Evolutionary conservation across 1,140 invertebrate genomes (phyloP).

Genomic region (Heliothis subflexa): DNA sequence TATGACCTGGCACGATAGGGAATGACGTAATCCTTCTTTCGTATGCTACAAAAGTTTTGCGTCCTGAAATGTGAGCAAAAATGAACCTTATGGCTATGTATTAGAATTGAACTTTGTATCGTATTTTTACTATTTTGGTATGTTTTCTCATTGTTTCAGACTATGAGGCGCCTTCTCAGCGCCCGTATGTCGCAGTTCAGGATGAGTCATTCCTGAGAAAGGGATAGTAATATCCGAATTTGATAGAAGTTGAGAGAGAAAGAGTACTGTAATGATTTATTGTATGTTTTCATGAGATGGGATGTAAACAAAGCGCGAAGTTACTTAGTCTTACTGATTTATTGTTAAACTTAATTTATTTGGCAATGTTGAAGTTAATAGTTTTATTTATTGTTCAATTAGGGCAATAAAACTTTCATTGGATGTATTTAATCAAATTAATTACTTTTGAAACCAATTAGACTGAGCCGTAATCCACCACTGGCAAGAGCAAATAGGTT

Average conservation of each 20-base stretch:
- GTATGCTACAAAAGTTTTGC: neutral
- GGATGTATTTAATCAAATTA: no score
- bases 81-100: neutral
- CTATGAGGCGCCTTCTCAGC: constrained; percentile 46
- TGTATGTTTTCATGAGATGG: neutral
- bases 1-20: constrained; percentile 43
- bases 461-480: no score
- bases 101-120: neutral
- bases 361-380: neutral
- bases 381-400: neutral
- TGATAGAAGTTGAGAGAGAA: neutral
- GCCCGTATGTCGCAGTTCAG: constrained; percentile 44
- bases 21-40: constrained; percentile 45
- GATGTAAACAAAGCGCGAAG: neutral
- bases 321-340: constrained; percentile 9
- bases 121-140: constrained; percentile 2
- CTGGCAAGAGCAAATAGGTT: no score
- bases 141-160: constrained; percentile 36
- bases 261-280: neutral
- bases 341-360: constrained; percentile 2
- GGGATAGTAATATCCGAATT: constrained; percentile 2
- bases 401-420: neutral
- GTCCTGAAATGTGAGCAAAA: neutral
- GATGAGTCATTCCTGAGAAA: constrained; percentile 10
- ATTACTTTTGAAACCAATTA: no score